phyloP scores from a whole-genome alignment of 2,888 invertebrate species.

The Spisula subtruncata region DNA sequence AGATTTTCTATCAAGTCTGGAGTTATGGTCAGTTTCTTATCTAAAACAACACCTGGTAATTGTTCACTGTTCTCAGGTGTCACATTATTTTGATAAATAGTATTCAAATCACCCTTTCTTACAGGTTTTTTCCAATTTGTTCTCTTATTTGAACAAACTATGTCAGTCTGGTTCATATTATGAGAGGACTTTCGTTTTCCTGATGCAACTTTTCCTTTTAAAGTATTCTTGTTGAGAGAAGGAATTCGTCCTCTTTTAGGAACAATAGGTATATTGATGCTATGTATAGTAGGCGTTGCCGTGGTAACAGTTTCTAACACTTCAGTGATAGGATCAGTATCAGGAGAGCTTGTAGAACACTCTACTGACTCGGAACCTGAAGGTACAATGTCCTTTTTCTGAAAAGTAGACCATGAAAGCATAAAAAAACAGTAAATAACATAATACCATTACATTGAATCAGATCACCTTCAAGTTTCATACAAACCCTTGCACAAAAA shows the following conservation, averaged over 20 bases:
- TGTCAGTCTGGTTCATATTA: neutral
- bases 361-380: neutral
- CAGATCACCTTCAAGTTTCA: too few species aligned
- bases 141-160: neutral
- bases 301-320: slow-evolving; percentile 77
- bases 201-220: neutral
- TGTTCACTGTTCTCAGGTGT: neutral
- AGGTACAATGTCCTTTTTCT: neutral
- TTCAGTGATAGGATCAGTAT: slow-evolving; percentile 43
- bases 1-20: slow-evolving; percentile 72
- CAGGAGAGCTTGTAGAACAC: neutral
- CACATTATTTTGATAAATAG: neutral
- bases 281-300: slow-evolving; percentile 78
- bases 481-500: too few species aligned
- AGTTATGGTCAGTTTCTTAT: slow-evolving; percentile 68
- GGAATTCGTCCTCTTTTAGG: slow-evolving; percentile 60
- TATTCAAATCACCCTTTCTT: neutral
- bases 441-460: too few species aligned
- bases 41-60: slow-evolving; percentile 41
- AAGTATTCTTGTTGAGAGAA: slow-evolving; percentile 29
- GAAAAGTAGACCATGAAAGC: neutral
- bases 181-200: neutral
- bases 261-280: slow-evolving; percentile 42
- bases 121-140: neutral
- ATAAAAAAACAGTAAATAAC: too few species aligned